Evolutionary conservation across 2,888 invertebrate genomes (phyloP).

Genomic region (Caenorhabditis doughertyi): DNA sequence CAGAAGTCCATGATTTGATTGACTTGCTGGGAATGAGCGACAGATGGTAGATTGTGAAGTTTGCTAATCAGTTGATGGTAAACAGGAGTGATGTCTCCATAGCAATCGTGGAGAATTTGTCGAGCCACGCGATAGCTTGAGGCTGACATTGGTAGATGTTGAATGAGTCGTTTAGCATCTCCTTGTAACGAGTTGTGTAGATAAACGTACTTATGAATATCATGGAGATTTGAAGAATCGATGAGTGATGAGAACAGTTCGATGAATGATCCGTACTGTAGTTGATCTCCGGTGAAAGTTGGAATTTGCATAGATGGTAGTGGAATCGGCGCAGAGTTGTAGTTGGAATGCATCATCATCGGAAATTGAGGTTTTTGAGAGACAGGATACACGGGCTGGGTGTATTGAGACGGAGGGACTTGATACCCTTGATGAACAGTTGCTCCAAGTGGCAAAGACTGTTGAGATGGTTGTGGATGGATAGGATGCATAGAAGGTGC

Average conservation of each 20-base stretch:
- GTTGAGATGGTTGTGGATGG: too few species aligned
- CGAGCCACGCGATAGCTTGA: neutral
- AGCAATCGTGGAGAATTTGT: neutral
- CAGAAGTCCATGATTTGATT: neutral
- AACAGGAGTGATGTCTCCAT: neutral
- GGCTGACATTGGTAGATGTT: neutral
- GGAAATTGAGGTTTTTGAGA: neutral
- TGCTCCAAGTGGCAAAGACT: too few species aligned
- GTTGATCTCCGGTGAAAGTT: neutral
- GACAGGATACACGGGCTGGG: too few species aligned
- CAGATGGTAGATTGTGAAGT: neutral
- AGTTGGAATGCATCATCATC: too few species aligned
- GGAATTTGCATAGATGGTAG: neutral
- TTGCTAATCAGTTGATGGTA: neutral
- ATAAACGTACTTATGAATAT: neutral
- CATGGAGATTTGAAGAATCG: neutral
- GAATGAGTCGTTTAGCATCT: neutral
- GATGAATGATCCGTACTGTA: slow-evolving; percentile 1
- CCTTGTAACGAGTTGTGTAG: neutral
- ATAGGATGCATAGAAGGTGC: too few species aligned
- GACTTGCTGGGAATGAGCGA: neutral
- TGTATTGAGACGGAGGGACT: too few species aligned
- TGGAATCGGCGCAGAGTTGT: neutral
- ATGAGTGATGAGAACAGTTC: slow-evolving; percentile 14
- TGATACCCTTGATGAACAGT: too few species aligned